Evolutionary conservation across 2,113 vertebrate genomes (phyloP).

Genomic region (Antechinus stuartii): DNA sequence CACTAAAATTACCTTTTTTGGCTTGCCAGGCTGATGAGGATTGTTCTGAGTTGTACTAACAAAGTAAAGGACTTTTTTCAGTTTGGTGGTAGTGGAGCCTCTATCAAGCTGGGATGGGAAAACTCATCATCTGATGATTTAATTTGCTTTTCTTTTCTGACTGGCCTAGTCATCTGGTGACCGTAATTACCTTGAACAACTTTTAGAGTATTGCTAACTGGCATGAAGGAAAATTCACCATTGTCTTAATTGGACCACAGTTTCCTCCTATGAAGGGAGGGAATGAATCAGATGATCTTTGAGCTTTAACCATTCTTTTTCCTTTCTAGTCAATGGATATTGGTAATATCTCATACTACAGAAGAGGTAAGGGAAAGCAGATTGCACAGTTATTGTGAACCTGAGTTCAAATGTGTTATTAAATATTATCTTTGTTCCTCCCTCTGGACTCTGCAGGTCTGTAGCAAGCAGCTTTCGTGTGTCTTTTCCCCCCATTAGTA

Average conservation of each 20-base stretch:
- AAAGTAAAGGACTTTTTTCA: background rate
- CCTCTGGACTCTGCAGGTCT: background rate
- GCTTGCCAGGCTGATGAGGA: constrained; percentile 13
- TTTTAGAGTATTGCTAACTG: constrained; percentile 27
- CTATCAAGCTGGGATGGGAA: constrained; percentile 4
- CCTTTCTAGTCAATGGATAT: background rate
- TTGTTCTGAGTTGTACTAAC: background rate
- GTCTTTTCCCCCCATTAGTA: background rate
- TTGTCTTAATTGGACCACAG: background rate
- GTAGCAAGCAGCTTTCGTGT: background rate
- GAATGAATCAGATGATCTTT: background rate
- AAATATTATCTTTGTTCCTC: background rate
- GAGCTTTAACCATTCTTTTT: background rate
- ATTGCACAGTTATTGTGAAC: background rate
- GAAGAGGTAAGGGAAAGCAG: constrained; percentile 6
- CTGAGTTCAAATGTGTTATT: background rate
- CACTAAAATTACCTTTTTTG: constrained; percentile 1
- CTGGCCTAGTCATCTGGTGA: constrained; percentile 14
- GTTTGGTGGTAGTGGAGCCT: background rate
- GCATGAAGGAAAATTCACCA: background rate
- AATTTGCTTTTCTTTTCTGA: background rate
- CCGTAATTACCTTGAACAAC: constrained; percentile 36
- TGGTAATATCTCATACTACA: constrained; percentile 28
- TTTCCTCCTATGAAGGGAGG: background rate
- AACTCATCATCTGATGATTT: background rate